These are phyloP conservation scores for Aphidius ervi DNA, from an alignment of 1,140 invertebrate genomes.

Conservation along the genomic window DNA sequence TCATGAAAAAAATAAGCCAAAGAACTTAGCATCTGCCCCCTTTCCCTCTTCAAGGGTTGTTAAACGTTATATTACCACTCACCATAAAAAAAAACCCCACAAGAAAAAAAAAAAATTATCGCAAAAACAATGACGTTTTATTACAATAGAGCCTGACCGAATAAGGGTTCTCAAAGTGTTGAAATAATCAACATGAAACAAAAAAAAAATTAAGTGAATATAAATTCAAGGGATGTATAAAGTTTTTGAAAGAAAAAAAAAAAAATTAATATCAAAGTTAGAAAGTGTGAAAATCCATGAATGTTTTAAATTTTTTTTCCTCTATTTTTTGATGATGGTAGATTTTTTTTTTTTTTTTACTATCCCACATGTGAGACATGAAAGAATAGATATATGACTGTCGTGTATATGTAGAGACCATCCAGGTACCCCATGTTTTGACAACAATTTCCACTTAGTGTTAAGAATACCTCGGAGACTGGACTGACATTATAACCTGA, in stretches of 20 bases:
- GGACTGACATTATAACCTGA: constrained; percentile 22
- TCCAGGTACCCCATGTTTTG: constrained; percentile 38
- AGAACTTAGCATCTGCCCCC: constrained; percentile 3
- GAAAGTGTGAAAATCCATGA: constrained; percentile 15
- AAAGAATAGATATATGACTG: constrained; percentile 33
- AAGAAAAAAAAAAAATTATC: constrained; percentile 34
- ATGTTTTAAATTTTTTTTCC: neutral
- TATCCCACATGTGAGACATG: constrained; percentile 23
- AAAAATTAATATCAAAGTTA: constrained; percentile 5
- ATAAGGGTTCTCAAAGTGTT: neutral
- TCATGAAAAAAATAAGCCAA: no score
- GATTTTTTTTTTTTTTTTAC: neutral
- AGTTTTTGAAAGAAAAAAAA: constrained; percentile 4
- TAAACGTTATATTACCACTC: constrained; percentile 46
- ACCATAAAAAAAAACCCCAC: constrained; percentile 30
- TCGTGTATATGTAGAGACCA: constrained; percentile 15
- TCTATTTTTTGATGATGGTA: constrained; percentile 1
- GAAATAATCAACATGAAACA: neutral
- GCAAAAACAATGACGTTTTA: constrained; percentile 49
- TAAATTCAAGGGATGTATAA: neutral
- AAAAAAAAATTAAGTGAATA: neutral
- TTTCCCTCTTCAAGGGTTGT: constrained; percentile 32
- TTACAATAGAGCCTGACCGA: constrained; percentile 24
- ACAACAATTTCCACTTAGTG: constrained; percentile 55
- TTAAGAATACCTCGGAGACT: constrained; percentile 5